Evolutionary conservation across 2,113 vertebrate genomes (phyloP).

Genomic region (Pteronura brasiliensis): DNA sequence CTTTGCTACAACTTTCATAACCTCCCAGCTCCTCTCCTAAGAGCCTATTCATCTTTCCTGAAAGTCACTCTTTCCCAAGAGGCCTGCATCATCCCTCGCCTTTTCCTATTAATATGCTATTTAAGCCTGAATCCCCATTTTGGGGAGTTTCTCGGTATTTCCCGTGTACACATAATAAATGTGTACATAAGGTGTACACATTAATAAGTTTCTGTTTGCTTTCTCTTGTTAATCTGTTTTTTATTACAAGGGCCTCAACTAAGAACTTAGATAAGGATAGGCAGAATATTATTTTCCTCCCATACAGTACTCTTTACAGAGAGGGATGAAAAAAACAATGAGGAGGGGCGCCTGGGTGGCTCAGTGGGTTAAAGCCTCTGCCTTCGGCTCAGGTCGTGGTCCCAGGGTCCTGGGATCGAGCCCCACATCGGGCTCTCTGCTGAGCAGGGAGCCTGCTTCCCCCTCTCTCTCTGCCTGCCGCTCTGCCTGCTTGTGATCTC

Average conservation of each 20-base stretch:
- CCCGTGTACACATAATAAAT: too few relatives aligned
- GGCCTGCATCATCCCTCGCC: not conserved
- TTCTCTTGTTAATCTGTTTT: not conserved
- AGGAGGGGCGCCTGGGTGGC: too few relatives aligned
- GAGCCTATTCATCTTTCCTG: not conserved
- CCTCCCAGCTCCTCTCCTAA: not conserved
- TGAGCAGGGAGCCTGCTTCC: too few relatives aligned
- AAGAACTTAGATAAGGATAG: not conserved
- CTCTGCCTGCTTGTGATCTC: too few relatives aligned
- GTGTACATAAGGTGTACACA: not conserved
- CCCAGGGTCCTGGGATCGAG: too few relatives aligned
- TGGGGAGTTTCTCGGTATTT: not conserved
- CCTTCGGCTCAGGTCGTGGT: too few relatives aligned
- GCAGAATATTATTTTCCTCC: not conserved
- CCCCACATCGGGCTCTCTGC: too few relatives aligned
- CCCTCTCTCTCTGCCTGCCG: too few relatives aligned
- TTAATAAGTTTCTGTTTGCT: not conserved
- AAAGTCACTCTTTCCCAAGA: not conserved
- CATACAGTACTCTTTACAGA: not conserved
- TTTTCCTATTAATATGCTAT: not conserved
- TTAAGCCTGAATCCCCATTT: not conserved
- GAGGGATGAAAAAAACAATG: not conserved
- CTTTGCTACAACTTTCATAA: not conserved
- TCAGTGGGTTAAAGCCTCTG: too few relatives aligned
- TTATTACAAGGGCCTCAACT: not conserved